A percentile compares a stretch with the other conserved stretches of the same genome.
Evolutionary conservation across 2,888 invertebrate species (phyloP).

Genomic region (Koerneria pararmatus): DNA sequence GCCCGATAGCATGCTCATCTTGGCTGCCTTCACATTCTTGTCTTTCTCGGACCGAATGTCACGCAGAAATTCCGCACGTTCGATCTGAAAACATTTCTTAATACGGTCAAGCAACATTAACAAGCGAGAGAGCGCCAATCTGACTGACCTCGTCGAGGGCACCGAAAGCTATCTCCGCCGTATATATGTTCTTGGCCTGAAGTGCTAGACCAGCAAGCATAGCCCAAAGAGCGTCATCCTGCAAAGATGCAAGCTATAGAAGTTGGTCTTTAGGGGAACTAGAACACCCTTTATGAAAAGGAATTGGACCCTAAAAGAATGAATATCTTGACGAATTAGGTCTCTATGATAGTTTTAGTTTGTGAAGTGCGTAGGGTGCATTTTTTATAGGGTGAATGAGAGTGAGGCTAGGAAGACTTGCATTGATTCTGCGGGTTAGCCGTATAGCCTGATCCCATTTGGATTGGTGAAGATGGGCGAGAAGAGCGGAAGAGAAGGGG

Average conservation of each 20-base stretch:
- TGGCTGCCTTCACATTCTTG: slow-evolving; percentile 64
- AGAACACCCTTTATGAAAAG: neutral
- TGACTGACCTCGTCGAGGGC: slow-evolving; percentile 72
- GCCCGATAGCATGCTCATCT: slow-evolving; percentile 50
- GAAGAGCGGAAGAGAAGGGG: slow-evolving; percentile 65
- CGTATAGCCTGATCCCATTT: slow-evolving; percentile 81
- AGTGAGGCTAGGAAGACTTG: too few relatives aligned
- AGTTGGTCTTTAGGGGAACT: neutral
- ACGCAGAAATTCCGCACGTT: slow-evolving; percentile 61
- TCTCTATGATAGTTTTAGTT: too few relatives aligned
- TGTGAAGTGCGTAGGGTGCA: too few relatives aligned
- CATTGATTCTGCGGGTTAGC: slow-evolving; percentile 71
- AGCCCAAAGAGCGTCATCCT: slow-evolving; percentile 74
- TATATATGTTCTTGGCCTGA: slow-evolving; percentile 77
- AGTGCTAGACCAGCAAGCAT: slow-evolving; percentile 86
- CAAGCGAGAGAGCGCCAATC: neutral
- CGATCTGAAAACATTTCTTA: slow-evolving; percentile 57
- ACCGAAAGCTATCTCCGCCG: slow-evolving; percentile 91
- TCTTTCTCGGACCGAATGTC: slow-evolving; percentile 46
- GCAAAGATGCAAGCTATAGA: slow-evolving; percentile 13
- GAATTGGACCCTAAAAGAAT: neutral
- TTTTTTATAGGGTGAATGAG: too few relatives aligned
- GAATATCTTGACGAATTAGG: too few relatives aligned
- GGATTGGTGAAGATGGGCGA: slow-evolving; percentile 67
- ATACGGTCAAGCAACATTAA: neutral